Percentiles rank a stretch among this genome's conserved stretches.
phyloP scores from a whole-genome alignment of 2,888 invertebrate genomes.

The Agonopterix arenella region DNA sequence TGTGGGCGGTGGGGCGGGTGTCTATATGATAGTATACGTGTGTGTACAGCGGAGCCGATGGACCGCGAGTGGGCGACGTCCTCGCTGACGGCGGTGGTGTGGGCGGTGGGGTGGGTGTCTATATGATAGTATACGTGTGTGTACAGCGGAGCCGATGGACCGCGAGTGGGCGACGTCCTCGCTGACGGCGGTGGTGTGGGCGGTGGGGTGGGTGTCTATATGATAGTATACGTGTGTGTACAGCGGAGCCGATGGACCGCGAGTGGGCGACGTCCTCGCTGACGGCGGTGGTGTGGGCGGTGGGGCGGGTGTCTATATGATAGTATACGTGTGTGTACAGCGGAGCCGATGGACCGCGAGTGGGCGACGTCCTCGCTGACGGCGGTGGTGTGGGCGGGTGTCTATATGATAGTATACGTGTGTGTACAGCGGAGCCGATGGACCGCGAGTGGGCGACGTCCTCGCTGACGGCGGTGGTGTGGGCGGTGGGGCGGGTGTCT shows the following conservation, averaged over 20 bases:
- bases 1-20: constrained; percentile 91
- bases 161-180: too few relatives aligned
- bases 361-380: constrained; percentile 79
- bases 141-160: constrained; percentile 84
- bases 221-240: too few relatives aligned
- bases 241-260: constrained; percentile 87
- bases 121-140: too few relatives aligned
- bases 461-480: constrained; percentile 82
- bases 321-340: constrained; percentile 51
- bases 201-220: constrained; percentile 81
- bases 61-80: constrained; percentile 84
- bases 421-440: constrained; percentile 80
- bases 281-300: constrained; percentile 87
- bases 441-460: constrained; percentile 84
- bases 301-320: too few relatives aligned
- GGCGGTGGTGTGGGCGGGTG: constrained; percentile 88
- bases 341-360: too few relatives aligned
- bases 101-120: too few relatives aligned
- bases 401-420: too few relatives aligned
- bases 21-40: too few relatives aligned
- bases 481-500: too few relatives aligned
- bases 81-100: constrained; percentile 82
- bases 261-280: constrained; percentile 81
- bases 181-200: constrained; percentile 87
- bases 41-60: constrained; percentile 80